A percentile compares a stretch with the other conserved stretches of the same genome.
These are phyloP conservation scores for Prunella fulvescens DNA, from an alignment of 2,113 vertebrate genomes.

Conservation along the genomic window DNA sequence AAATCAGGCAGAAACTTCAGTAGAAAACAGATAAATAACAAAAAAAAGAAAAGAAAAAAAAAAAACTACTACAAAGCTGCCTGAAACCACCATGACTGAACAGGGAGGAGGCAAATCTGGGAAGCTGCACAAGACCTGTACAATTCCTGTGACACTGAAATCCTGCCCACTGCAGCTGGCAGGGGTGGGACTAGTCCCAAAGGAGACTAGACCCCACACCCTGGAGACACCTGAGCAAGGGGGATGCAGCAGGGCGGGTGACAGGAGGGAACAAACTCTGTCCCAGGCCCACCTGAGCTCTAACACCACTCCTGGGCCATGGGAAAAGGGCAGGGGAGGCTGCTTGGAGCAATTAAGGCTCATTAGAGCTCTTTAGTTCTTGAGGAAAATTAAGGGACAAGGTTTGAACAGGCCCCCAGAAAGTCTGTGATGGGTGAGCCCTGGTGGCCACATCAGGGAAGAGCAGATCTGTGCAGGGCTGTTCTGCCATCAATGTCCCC, in stretches of 20 bases:
- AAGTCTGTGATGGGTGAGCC: background rate
- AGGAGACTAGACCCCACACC: rapidly evolving
- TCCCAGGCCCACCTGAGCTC: background rate
- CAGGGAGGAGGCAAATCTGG: background rate
- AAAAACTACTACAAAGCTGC: background rate
- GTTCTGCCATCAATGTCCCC: background rate
- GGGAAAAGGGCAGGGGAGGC: background rate
- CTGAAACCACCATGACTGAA: background rate
- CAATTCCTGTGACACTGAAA: background rate
- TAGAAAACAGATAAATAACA: background rate
- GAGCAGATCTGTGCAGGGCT: background rate
- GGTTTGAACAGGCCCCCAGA: background rate
- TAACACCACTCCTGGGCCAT: background rate
- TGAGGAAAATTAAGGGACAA: background rate
- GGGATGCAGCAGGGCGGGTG: rapidly evolving
- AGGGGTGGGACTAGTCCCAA: background rate
- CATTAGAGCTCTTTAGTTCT: background rate
- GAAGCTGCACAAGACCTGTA: background rate
- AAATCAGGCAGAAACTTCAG: background rate
- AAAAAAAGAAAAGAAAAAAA: background rate
- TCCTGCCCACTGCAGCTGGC: too few species aligned
- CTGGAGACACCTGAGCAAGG: background rate
- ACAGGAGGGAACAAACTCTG: background rate
- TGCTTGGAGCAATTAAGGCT: background rate
- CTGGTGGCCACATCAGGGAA: too few species aligned